Evolutionary conservation across 1,140 invertebrate genomes (phyloP).

Genomic region (Aphis gossypii): DNA sequence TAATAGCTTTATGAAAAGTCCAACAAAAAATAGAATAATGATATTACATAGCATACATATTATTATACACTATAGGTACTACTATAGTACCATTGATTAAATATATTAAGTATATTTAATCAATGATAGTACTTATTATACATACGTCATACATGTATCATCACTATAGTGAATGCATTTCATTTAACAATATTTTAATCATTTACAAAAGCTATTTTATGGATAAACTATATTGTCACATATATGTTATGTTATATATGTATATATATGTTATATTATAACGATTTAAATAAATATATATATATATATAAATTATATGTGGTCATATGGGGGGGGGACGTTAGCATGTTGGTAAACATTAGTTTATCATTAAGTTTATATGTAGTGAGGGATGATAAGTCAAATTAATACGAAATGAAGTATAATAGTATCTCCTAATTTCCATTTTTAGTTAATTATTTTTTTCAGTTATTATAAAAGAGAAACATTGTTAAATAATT

Average conservation of each 20-base stretch:
- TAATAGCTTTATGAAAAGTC: background rate
- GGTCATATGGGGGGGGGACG: too few species aligned
- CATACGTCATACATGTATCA: background rate
- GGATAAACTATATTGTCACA: too few species aligned
- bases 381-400: background rate
- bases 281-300: background rate
- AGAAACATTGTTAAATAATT: too few species aligned
- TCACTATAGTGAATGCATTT: background rate
- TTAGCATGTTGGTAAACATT: background rate
- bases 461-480: too few species aligned
- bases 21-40: background rate
- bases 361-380: too few species aligned
- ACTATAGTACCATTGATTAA: too few species aligned
- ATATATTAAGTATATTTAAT: too few species aligned
- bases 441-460: background rate
- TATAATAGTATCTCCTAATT: background rate
- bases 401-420: background rate
- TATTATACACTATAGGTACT: background rate
- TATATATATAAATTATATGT: background rate
- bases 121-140: background rate
- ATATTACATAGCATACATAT: background rate
- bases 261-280: too few species aligned
- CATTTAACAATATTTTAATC: background rate
- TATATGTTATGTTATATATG: too few species aligned
- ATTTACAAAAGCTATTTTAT: background rate